These are phyloP conservation scores for Muricea muricata DNA, from an alignment of 92 coral and sea anemone genomes.

Conservation along the genomic window DNA sequence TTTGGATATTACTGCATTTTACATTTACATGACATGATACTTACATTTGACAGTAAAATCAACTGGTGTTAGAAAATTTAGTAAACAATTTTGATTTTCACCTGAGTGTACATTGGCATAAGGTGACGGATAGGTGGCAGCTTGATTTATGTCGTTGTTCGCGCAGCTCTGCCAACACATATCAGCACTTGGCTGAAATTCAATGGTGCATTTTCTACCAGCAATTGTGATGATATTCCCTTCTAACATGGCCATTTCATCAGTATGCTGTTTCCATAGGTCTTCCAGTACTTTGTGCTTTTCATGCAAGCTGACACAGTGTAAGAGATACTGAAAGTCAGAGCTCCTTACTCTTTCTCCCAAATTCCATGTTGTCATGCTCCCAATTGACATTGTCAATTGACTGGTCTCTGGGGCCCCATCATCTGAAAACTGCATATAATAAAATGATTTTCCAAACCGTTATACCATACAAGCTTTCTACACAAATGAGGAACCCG, in stretches of 20 bases:
- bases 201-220: constrained; percentile 65
- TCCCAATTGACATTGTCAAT: constrained; percentile 72
- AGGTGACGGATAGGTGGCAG: constrained; percentile 77
- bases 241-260: constrained; percentile 74
- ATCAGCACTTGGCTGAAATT: constrained; percentile 82
- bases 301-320: constrained; percentile 70
- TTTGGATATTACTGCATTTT: background rate
- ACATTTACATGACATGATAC: too few species aligned
- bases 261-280: constrained; percentile 72
- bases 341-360: constrained; percentile 69
- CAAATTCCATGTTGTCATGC: constrained; percentile 71
- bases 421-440: constrained; percentile 68
- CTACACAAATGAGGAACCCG: constrained; percentile 48
- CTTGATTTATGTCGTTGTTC: constrained; percentile 66
- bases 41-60: too few species aligned
- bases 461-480: constrained; percentile 66
- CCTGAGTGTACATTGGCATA: constrained; percentile 73
- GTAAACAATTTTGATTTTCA: constrained; percentile 5
- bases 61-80: too few species aligned
- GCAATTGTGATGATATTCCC: constrained; percentile 64
- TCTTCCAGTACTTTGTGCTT: constrained; percentile 69
- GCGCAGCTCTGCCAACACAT: constrained; percentile 82
- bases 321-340: constrained; percentile 73
- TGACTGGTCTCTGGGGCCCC: constrained; percentile 80
- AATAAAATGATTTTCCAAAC: constrained; percentile 49